These are phyloP conservation scores for Neocloeon triangulifer DNA, from an alignment of 1,140 invertebrate species.

Conservation along the genomic window DNA sequence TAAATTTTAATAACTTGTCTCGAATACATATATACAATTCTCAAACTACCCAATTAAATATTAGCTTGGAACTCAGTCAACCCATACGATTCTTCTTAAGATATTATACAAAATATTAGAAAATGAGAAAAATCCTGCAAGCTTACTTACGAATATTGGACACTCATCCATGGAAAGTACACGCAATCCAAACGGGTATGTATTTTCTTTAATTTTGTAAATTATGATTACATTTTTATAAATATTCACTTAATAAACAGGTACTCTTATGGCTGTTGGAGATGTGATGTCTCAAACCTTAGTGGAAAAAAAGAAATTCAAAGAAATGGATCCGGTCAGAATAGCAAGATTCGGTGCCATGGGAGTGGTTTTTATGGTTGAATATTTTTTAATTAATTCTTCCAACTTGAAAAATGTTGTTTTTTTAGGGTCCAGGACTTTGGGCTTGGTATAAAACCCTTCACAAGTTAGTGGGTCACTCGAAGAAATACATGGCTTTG, in stretches of 20 bases:
- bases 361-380: constrained; percentile 1
- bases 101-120: too few relatives aligned
- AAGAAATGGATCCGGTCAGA: constrained; percentile 2
- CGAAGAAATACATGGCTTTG: neutral
- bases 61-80: too few relatives aligned
- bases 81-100: too few relatives aligned
- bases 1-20: too few relatives aligned
- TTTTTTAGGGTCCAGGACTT: constrained; percentile 1
- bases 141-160: neutral
- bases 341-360: constrained; percentile 1
- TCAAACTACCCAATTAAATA: too few relatives aligned
- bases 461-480: neutral
- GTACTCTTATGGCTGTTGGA: neutral
- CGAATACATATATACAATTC: too few relatives aligned
- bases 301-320: constrained; percentile 1
- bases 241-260: neutral
- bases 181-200: constrained; percentile 1
- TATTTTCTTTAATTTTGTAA: neutral
- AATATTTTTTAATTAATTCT: neutral
- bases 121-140: neutral
- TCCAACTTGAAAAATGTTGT: neutral
- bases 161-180: constrained; percentile 2
- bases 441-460: constrained; percentile 4
- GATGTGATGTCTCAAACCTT: constrained; percentile 1
- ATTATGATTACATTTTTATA: neutral